A percentile compares a stretch with the other conserved stretches of the same genome.
Conservation (phyloP, 2,888 invertebrate species). For the Heteromyza rotundicornis region DNA sequence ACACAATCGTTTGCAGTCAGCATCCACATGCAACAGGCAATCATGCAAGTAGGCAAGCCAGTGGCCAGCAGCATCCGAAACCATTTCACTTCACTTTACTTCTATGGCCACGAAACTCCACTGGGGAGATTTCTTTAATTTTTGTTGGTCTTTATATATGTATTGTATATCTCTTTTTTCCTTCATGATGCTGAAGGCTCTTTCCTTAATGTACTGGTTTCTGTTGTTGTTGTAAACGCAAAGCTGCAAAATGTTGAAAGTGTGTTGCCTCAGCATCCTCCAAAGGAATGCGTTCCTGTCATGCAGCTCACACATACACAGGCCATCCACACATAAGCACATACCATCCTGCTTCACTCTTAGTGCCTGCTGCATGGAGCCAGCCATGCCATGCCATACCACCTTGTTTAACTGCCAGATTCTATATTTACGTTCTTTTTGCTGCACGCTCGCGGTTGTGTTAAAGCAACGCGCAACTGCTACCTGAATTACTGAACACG, state of each 20-base stretch:
- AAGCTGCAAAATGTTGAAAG: conserved; percentile 9
- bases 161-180: neutral
- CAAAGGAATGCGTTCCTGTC: conserved; percentile 34
- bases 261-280: conserved; percentile 13
- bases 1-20: no score
- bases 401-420: conserved; percentile 14
- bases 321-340: no score
- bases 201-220: neutral
- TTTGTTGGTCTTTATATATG: neutral
- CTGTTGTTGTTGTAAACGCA: conserved; percentile 10
- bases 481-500: conserved; percentile 62
- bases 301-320: conserved; percentile 29
- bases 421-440: conserved; percentile 18
- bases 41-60: no score
- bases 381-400: neutral
- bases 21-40: neutral
- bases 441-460: conserved; percentile 49
- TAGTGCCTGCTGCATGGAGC: neutral
- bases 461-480: conserved; percentile 59
- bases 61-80: neutral
- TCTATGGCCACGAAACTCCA: neutral
- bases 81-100: neutral
- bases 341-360: no score
- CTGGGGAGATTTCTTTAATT: neutral
- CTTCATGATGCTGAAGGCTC: neutral